These are phyloP conservation scores for Onthophagus sagittarius DNA, from an alignment of 2,888 invertebrate species.

Conservation along the genomic window DNA sequence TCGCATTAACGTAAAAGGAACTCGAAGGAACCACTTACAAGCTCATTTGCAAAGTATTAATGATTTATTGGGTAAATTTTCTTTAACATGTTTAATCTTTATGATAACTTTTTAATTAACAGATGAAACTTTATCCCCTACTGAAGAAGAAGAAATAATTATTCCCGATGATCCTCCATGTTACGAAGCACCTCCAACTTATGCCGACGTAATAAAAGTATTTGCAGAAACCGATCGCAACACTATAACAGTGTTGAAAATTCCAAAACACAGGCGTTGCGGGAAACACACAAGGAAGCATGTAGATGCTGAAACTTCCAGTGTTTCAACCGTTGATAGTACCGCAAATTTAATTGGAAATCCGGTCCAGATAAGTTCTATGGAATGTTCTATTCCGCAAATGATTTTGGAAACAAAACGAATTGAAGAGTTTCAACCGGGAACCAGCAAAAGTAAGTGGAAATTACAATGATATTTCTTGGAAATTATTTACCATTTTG, in stretches of 20 bases:
- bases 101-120: conserved; percentile 3
- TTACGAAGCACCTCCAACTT: conserved; percentile 70
- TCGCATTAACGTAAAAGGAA: conserved; percentile 58
- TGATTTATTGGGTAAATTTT: conserved; percentile 57
- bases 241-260: not conserved
- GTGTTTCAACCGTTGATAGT: conserved; percentile 15
- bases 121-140: conserved; percentile 40
- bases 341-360: conserved; percentile 13
- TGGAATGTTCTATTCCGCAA: not conserved
- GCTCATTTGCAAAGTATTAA: conserved; percentile 65
- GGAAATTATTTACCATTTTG: not conserved
- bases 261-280: not conserved
- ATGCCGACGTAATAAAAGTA: conserved; percentile 58
- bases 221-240: not conserved
- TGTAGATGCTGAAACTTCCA: conserved; percentile 9
- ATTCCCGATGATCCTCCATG: conserved; percentile 61
- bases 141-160: conserved; percentile 50
- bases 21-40: conserved; percentile 62
- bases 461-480: not conserved
- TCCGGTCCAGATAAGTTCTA: not conserved
- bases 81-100: conserved; percentile 13
- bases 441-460: not conserved
- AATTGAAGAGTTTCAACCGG: not conserved
- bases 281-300: not conserved
- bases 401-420: not conserved